These are phyloP conservation scores for Galeruca laticollis DNA, from an alignment of 2,888 invertebrate species.

Conservation along the genomic window DNA sequence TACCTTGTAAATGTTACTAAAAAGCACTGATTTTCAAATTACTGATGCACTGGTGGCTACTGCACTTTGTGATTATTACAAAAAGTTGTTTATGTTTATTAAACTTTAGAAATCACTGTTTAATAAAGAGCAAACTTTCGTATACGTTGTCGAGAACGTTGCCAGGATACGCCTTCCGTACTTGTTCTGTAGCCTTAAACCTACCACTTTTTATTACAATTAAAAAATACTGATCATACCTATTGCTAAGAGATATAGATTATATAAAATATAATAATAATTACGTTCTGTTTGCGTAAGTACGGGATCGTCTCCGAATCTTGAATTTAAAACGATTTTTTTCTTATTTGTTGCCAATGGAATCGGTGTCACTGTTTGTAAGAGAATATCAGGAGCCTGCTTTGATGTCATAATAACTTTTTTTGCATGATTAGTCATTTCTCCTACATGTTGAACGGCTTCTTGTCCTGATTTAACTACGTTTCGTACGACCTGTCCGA, in stretches of 20 bases:
- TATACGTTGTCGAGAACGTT: too few species aligned
- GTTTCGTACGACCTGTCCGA: conserved; percentile 60
- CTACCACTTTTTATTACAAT: too few species aligned
- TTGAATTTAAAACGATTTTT: conserved; percentile 15
- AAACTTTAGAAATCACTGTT: too few species aligned
- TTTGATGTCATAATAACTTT: conserved; percentile 38
- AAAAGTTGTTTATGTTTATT: too few species aligned
- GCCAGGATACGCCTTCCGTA: too few species aligned
- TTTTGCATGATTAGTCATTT: conserved; percentile 60
- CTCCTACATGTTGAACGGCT: conserved; percentile 58
- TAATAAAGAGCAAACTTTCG: too few species aligned
- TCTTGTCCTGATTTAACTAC: conserved; percentile 62
- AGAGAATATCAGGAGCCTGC: conserved; percentile 30
- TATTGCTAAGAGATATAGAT: neutral
- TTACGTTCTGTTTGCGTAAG: conserved; percentile 19
- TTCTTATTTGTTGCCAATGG: conserved; percentile 4
- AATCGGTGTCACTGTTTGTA: conserved; percentile 18
- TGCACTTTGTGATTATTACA: too few species aligned
- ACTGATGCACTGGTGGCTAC: too few species aligned
- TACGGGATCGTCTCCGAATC: conserved; percentile 21
- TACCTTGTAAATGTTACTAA: too few species aligned
- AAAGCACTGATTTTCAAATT: too few species aligned
- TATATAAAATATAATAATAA: neutral
- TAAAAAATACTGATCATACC: too few species aligned
- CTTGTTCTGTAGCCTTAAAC: too few species aligned